Conservation (phyloP, 2,113 vertebrate genomes). For the Naja naja region DNA sequence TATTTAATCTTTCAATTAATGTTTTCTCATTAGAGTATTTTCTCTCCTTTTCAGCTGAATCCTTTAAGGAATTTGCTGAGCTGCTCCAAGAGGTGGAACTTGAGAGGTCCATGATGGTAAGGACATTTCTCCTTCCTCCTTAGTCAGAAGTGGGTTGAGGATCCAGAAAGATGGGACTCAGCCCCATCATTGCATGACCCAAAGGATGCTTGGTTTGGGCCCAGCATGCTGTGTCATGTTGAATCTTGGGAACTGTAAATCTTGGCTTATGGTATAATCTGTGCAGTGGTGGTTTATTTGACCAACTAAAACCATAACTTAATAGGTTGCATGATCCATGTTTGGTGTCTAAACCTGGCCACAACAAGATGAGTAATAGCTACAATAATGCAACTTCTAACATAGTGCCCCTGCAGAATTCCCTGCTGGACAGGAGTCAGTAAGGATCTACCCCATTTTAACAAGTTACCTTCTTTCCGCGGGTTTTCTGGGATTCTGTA, state of each 20-base stretch:
- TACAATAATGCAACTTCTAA: not conserved
- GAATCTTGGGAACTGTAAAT: not conserved
- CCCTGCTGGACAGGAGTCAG: not conserved
- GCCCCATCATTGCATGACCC: not conserved
- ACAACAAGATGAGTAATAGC: not conserved
- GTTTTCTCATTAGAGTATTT: conserved; percentile 30
- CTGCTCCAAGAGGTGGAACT: conserved; percentile 92
- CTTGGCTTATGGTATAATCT: not conserved
- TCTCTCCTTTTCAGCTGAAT: conserved; percentile 79
- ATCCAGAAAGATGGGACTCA: not conserved
- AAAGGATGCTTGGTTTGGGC: not conserved
- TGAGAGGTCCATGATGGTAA: conserved; percentile 97
- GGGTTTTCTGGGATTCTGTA: not conserved
- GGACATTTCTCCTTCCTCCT: conserved; percentile 14
- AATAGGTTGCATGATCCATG: not conserved
- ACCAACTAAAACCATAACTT: not conserved
- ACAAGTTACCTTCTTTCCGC: not conserved
- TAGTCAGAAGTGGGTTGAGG: not conserved
- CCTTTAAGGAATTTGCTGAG: conserved; percentile 94
- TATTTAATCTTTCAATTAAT: not conserved
- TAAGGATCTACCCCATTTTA: not conserved
- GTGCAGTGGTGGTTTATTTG: not conserved
- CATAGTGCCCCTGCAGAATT: not conserved
- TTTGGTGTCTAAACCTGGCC: not conserved
- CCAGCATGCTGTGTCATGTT: not conserved